Base-by-base conservation (phyloP, 2,797 vertebrate genomes). In the Notolepis coatsorum region DNA sequence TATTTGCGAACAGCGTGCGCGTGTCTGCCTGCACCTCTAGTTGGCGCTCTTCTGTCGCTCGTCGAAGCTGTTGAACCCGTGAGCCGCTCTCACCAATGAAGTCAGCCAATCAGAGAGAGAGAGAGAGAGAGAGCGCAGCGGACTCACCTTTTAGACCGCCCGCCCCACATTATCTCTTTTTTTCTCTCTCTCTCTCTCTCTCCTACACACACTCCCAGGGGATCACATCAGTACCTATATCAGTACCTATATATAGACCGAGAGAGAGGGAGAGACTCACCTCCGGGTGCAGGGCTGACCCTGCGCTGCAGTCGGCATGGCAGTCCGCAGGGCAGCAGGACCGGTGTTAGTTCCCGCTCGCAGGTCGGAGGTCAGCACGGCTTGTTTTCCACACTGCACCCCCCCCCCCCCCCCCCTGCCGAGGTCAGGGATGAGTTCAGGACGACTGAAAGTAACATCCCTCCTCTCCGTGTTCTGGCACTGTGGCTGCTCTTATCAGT, bases 311-410 rank as follows among this genome's bases (percentile, higher is more conserved):
- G 48, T 71, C 63, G 59, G 37, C 70, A 65, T 58, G 69, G 21
- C n/a, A 39, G 48, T 38, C 46, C 64, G n/a, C n/a, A 52, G 60
- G 60, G 66, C 53, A 61, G 51, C 68, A 37, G 9, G n/a, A 35
- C 39, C 58, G 49, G 52, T 17, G 7, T 39, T 62, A 52, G 33
- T 65, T 82, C 61, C 45, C 43, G 46, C 65, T 64, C 68, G 56
- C 69, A 77, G 84, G 87, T 86, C 84, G 84, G 55, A 76, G 84
- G 73, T 67, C 79, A 77, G 57, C 49, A 51, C 30, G 39, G 58
- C 74, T 80, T 28, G 71, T 79, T 84, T 71, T 85, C 23, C 65
- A 70, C 70, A 30, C 30, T 15, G 24, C 50, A 39, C 55, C 66
- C 55, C 43, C 50, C 53, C 49, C 47, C 41, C 31, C 24, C 50